These are phyloP conservation scores for Drosophila truncata DNA, from an alignment of 1,140 invertebrate species.

Conservation along the genomic window DNA sequence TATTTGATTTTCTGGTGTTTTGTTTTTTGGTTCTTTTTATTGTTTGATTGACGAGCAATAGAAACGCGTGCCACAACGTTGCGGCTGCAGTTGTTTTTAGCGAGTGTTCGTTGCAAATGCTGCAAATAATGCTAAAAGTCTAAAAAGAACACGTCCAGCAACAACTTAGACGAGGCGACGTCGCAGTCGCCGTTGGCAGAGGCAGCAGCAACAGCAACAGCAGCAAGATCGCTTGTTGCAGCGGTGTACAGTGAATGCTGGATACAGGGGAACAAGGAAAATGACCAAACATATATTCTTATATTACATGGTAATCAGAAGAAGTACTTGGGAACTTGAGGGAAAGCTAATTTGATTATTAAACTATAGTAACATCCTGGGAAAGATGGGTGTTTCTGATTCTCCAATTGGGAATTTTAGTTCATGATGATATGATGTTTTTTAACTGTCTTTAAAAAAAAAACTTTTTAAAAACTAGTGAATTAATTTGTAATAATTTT, in stretches of 20 bases:
- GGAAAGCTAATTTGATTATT: not conserved
- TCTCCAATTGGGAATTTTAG: not conserved
- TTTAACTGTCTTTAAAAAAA: too few species aligned
- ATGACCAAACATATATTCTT: not conserved
- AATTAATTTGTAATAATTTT: too few species aligned
- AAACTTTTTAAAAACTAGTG: too few species aligned
- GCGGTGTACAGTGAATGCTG: slow-evolving; percentile 4
- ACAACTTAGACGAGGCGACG: slow-evolving; percentile 63
- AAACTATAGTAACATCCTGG: not conserved
- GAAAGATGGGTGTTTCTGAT: too few species aligned
- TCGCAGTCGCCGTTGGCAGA: slow-evolving; percentile 50
- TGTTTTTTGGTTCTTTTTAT: slow-evolving; percentile 37
- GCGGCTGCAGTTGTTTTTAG: slow-evolving; percentile 85
- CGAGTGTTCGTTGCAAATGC: slow-evolving; percentile 85
- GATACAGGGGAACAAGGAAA: too few species aligned
- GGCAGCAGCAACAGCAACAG: slow-evolving; percentile 44
- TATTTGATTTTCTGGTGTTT: slow-evolving; percentile 7
- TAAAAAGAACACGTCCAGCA: slow-evolving; percentile 83
- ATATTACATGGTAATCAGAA: not conserved
- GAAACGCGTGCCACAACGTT: slow-evolving; percentile 85
- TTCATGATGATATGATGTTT: too few species aligned
- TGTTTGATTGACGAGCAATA: slow-evolving; percentile 66
- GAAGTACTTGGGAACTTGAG: not conserved
- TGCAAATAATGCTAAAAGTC: slow-evolving; percentile 85
- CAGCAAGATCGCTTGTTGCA: slow-evolving; percentile 52